A percentile compares a stretch with the other conserved stretches of the same genome.
These are phyloP conservation scores for Mylabris phalerata DNA, from an alignment of 1,140 invertebrate genomes.

Conservation along the genomic window DNA sequence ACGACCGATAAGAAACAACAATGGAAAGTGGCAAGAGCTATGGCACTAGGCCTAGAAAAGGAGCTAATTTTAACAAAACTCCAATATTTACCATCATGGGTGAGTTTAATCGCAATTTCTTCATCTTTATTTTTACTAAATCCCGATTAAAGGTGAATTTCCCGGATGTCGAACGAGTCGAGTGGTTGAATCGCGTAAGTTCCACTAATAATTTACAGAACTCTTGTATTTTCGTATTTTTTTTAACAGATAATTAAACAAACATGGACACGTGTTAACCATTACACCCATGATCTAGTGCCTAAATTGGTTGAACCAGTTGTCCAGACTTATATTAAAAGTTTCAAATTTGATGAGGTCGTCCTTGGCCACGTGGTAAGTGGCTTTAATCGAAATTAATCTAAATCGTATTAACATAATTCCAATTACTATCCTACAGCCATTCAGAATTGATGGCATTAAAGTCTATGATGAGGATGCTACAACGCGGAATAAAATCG, in stretches of 20 bases:
- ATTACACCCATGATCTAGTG: constrained; percentile 19
- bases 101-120: constrained; percentile 4
- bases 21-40: constrained; percentile 5
- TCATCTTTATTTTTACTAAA: background rate
- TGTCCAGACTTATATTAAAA: constrained; percentile 20
- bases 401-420: background rate
- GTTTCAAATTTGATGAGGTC: constrained; percentile 23
- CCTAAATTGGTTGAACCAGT: constrained; percentile 14
- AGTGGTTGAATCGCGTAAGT: constrained; percentile 28
- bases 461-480: constrained; percentile 79
- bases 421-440: constrained; percentile 5
- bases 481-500: constrained; percentile 84
- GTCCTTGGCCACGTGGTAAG: constrained; percentile 21
- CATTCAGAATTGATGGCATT: constrained; percentile 69
- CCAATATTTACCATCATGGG: constrained; percentile 24
- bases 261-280: constrained; percentile 26
- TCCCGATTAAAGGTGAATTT: constrained; percentile 15
- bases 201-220: background rate
- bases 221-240: background rate
- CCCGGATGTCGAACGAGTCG: constrained; percentile 26
- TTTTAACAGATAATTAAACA: constrained; percentile 12
- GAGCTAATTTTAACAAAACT: constrained; percentile 16
- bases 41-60: constrained; percentile 18
- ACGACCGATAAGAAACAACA: background rate
- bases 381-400: constrained; percentile 2